These are phyloP conservation scores for Columba guinea DNA, from an alignment of 2,797 vertebrate species.

Conservation along the genomic window DNA sequence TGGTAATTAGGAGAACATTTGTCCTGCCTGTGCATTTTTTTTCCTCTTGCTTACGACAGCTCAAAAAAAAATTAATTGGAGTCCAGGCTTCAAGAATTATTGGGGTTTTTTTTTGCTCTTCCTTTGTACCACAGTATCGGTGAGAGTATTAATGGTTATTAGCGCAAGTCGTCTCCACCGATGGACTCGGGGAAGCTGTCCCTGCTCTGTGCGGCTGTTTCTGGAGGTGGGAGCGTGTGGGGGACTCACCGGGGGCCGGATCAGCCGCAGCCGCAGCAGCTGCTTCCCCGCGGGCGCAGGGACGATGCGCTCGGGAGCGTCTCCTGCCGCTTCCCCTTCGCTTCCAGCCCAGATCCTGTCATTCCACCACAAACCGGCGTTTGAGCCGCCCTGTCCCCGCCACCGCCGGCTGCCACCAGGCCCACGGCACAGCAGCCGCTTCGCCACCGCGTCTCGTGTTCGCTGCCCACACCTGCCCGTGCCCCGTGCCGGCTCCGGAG, in stretches of 20 bases:
- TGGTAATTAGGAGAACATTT: slow-evolving; percentile 76
- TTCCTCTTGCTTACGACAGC: slow-evolving; percentile 56
- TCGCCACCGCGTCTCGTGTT: fast-evolving
- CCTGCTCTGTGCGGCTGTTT: background rate
- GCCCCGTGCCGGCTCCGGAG: fast-evolving
- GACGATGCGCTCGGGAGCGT: slow-evolving; percentile 50
- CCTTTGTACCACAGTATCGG: background rate
- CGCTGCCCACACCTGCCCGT: fast-evolving
- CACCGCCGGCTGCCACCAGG: slow-evolving; percentile 28
- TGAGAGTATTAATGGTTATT: slow-evolving; percentile 22
- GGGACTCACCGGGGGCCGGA: slow-evolving; percentile 5
- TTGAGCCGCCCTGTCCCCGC: background rate
- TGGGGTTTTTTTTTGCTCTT: background rate
- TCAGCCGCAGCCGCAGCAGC: background rate
- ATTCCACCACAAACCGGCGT: slow-evolving; percentile 27
- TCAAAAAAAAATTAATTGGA: slow-evolving; percentile 50
- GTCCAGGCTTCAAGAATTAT: background rate
- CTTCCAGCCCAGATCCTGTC: slow-evolving; percentile 61
- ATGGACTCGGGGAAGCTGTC: background rate
- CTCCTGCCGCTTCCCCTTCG: background rate
- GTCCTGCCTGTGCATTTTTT: slow-evolving; percentile 53
- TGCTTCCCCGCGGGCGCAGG: background rate
- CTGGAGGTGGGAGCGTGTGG: background rate
- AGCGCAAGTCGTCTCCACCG: background rate
- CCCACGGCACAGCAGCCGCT: background rate